Percentiles rank a stretch among this genome's conserved stretches.
Conservation (phyloP, 2,113 vertebrate species). For the Electrona antarctica region DNA sequence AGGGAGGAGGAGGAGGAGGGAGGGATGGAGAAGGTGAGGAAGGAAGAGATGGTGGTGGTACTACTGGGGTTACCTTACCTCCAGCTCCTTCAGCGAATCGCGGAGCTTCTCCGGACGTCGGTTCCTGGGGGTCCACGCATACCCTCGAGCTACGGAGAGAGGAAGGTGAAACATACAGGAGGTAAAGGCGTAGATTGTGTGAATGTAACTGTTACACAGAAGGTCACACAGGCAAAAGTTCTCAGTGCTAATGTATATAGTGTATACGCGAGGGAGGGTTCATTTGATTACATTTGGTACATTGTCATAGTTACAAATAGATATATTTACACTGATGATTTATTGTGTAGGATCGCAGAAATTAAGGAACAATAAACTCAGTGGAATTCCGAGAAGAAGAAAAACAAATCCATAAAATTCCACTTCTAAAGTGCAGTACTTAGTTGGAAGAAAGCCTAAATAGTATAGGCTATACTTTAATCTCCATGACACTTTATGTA, state of each 20-base stretch:
- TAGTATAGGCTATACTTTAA: too few relatives aligned
- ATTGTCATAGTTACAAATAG: too few relatives aligned
- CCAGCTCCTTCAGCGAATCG: slow-evolving; percentile 91
- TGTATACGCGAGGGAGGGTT: slow-evolving; percentile 16
- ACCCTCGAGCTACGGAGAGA: slow-evolving; percentile 83
- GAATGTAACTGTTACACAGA: slow-evolving; percentile 30
- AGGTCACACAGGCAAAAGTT: slow-evolving; percentile 23
- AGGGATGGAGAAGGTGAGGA: slow-evolving; percentile 47
- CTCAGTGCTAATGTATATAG: slow-evolving; percentile 23
- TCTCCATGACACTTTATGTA: too few relatives aligned
- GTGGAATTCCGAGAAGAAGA: too few relatives aligned
- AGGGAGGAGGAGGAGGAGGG: slow-evolving; percentile 31
- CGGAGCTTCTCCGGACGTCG: slow-evolving; percentile 89
- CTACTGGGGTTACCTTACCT: slow-evolving; percentile 87
- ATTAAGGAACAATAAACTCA: too few relatives aligned
- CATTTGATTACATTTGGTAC: too few relatives aligned
- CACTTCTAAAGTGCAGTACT: too few relatives aligned
- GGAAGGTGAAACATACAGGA: slow-evolving; percentile 42
- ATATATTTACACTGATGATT: too few relatives aligned
- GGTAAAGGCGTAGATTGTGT: slow-evolving; percentile 45
- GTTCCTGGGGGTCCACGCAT: slow-evolving; percentile 89
- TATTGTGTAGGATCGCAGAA: too few relatives aligned
- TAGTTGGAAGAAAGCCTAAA: too few relatives aligned
- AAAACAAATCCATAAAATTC: too few relatives aligned
- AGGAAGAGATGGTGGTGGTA: too few relatives aligned